Percentiles rank a stretch among this genome's conserved stretches.
Evolutionary conservation across 2,888 invertebrate species (phyloP).

Genomic region (Corbicula japonica): DNA sequence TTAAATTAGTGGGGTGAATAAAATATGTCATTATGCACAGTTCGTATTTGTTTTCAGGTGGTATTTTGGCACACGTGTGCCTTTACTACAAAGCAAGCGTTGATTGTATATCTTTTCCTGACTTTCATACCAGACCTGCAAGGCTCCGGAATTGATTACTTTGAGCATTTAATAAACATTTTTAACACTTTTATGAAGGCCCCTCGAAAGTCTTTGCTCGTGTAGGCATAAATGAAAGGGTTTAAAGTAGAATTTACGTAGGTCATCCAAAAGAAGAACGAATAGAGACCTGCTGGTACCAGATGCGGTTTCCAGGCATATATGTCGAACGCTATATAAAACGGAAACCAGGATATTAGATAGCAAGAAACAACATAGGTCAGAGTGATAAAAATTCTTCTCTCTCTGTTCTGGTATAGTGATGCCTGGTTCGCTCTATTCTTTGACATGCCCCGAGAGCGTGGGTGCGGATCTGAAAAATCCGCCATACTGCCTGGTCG

Average conservation of each 20-base stretch:
- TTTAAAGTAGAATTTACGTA: constrained; percentile 71
- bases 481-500: neutral
- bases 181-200: constrained; percentile 60
- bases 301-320: constrained; percentile 66
- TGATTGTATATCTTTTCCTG: too few relatives aligned
- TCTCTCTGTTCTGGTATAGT: constrained; percentile 35
- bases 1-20: too few relatives aligned
- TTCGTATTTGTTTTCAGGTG: too few relatives aligned
- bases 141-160: too few relatives aligned
- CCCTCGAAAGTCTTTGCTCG: constrained; percentile 64
- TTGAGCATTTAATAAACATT: constrained; percentile 34
- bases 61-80: too few relatives aligned
- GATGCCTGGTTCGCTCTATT: neutral
- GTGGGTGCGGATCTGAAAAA: neutral
- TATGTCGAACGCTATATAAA: constrained; percentile 69
- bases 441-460: neutral
- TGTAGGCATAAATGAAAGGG: constrained; percentile 69
- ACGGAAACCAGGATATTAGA: constrained; percentile 70
- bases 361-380: constrained; percentile 63
- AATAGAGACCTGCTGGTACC: constrained; percentile 67
- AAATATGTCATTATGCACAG: too few relatives aligned
- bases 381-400: constrained; percentile 65
- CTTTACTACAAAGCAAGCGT: too few relatives aligned
- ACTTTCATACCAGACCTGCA: too few relatives aligned
- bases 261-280: constrained; percentile 70